Evolutionary conservation across 2,888 invertebrate species (phyloP), one percentile per base, ranked within the genome.

Genomic region (Caenorhabditis sp.): DNA sequence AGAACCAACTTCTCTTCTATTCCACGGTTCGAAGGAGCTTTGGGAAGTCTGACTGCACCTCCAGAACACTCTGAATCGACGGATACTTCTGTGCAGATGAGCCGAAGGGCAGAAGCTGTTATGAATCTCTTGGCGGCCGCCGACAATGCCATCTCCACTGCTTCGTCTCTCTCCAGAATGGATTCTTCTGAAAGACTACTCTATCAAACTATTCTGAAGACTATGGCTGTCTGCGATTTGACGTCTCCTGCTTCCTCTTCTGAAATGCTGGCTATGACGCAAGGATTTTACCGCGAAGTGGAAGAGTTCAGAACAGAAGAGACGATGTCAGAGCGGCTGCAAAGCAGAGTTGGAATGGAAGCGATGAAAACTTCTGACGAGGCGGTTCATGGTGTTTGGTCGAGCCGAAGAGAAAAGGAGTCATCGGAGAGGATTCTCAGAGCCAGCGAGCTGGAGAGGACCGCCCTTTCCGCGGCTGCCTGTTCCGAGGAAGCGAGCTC

Each of bases 171-270:
- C 9, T 46, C 48, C 2, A 48, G 15, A 22, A 53, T 72, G 55
- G 20, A 55, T 32, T 41, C 41, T 3, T 41, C 55, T 17, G 72
- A 72, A 17, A 41, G 58, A 15, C 50, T 63, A 15, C 50, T 72
- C 22, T 58, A 72, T 32, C 63, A 72, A 37, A 63, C 74, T 6
- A 45, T 74, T 27, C 59, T 74, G 46, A 66, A 65, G 35, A 74
- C 74, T 5, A 46, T 74, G 30, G 66, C 58, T 15, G 58, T 53
- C 48, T 74, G 74, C 46, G 45, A 74, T 43, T 24, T 72, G 62
- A 72, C 72, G 0, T 11, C 72, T 3, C 56, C 56, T 4, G 46
- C 63, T 35, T 41, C 63, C 2, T 48, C 39, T 26, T 55, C 61
- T 3, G 55, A 61, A 53, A 15, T 8, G 2, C 27, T 61, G 13